A percentile compares a stretch with the other conserved stretches of the same genome.
phyloP scores from a whole-genome alignment of 2,113 vertebrate genomes.

The Macrotis lagotis region DNA sequence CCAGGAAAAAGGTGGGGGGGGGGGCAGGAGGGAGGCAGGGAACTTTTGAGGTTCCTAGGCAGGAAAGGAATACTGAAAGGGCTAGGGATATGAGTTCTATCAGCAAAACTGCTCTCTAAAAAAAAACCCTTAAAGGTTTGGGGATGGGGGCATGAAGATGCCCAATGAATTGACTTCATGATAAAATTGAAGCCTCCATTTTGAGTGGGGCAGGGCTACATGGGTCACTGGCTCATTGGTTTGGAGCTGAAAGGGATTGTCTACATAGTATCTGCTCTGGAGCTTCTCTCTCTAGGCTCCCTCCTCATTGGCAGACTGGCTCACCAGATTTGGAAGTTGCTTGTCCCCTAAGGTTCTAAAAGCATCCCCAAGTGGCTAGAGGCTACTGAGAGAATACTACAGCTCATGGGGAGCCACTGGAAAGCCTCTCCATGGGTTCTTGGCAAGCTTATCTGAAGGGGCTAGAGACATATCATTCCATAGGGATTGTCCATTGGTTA shows the following conservation, averaged over 20 bases:
- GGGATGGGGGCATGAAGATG: background rate
- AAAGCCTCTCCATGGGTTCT: background rate
- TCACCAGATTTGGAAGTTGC: background rate
- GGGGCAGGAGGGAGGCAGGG: background rate
- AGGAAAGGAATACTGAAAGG: background rate
- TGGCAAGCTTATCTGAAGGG: no score
- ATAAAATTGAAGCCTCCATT: background rate
- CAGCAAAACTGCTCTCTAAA: background rate
- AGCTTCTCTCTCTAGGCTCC: background rate
- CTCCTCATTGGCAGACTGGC: background rate
- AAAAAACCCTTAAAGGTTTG: background rate
- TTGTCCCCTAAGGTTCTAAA: background rate
- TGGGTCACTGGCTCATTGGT: background rate
- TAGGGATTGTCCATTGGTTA: no score
- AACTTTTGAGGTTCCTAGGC: background rate
- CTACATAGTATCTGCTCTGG: background rate
- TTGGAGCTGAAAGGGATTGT: background rate
- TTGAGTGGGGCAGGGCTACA: background rate
- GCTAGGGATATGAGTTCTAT: background rate
- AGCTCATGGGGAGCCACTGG: background rate
- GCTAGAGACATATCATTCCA: no score
- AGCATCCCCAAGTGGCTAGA: no score
- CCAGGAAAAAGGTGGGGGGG: background rate
- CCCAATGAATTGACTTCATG: background rate
- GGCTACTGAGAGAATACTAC: no score